Percentiles rank a stretch among this genome's conserved stretches.
Conservation (phyloP, 2,888 invertebrate species). For the Athalia cordata region DNA sequence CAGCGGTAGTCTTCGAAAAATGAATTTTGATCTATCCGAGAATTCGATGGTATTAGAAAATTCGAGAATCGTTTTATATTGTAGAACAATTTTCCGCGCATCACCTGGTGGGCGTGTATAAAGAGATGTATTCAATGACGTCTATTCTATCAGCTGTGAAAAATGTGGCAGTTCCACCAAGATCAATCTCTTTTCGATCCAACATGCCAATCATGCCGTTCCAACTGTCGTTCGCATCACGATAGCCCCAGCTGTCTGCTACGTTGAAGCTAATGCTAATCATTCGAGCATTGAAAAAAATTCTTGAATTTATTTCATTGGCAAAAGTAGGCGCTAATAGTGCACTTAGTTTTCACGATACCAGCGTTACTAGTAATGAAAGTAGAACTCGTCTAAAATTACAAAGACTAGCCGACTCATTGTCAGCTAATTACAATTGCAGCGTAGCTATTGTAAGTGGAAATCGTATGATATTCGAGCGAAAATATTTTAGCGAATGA, state of each 20-base stretch:
- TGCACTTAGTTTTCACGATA: too few relatives aligned
- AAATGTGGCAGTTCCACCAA: conserved; percentile 74
- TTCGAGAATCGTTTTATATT: neutral
- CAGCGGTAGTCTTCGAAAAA: conserved; percentile 83
- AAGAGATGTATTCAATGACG: conserved; percentile 80
- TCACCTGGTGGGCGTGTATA: conserved; percentile 80
- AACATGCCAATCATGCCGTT: conserved; percentile 68
- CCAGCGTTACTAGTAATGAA: conserved; percentile 5
- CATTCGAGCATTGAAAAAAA: neutral
- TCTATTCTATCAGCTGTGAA: conserved; percentile 78
- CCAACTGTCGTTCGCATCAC: conserved; percentile 65
- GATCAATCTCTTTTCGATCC: conserved; percentile 66
- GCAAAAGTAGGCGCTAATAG: too few relatives aligned
- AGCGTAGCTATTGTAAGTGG: too few relatives aligned
- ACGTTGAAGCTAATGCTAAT: conserved; percentile 58
- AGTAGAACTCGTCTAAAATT: conserved; percentile 16
- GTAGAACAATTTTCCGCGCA: neutral
- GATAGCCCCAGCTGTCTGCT: conserved; percentile 67
- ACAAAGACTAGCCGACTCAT: neutral
- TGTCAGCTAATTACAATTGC: neutral
- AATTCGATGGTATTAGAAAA: neutral
- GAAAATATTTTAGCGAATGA: too few relatives aligned
- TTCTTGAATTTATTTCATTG: neutral
- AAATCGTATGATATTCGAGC: too few relatives aligned
- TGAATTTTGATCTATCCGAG: conserved; percentile 76